phyloP scores from a whole-genome alignment of 2,797 vertebrate species.

The Onychomys leucogaster region DNA sequence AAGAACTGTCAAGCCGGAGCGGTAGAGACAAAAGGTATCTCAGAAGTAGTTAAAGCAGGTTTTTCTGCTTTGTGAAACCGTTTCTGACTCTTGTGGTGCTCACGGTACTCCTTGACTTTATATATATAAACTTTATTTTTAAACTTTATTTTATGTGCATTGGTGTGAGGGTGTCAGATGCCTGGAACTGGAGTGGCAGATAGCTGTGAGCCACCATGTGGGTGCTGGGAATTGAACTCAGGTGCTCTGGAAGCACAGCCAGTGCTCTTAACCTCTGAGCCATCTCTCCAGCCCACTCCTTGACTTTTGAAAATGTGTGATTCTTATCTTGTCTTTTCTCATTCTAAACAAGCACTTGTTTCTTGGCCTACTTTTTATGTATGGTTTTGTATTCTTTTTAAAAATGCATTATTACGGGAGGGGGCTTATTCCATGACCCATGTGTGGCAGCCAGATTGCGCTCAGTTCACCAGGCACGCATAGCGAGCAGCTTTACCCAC shows the following conservation, averaged over 20 bases:
- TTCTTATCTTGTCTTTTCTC: slow-evolving; percentile 37
- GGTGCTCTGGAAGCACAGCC: too few species aligned
- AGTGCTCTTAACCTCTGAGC: too few species aligned
- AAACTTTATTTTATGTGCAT: too few species aligned
- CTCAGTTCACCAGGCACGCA: neutral
- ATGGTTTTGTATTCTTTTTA: neutral
- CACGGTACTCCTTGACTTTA: neutral
- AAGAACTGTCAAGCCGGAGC: neutral
- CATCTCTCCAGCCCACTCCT: too few species aligned
- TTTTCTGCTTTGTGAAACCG: neutral
- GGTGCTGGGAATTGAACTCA: too few species aligned
- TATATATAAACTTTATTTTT: too few species aligned
- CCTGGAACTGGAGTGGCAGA: too few species aligned
- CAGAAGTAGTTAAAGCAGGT: neutral
- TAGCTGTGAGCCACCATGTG: too few species aligned
- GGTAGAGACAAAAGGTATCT: neutral
- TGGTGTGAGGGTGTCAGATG: too few species aligned
- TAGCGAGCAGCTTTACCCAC: neutral
- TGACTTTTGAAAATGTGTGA: slow-evolving; percentile 5
- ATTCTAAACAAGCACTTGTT: slow-evolving; percentile 25
- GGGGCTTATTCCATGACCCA: neutral
- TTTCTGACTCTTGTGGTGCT: slow-evolving; percentile 2
- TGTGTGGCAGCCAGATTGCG: neutral
- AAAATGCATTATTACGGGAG: neutral
- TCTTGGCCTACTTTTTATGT: neutral